Evolutionary conservation across 1,140 invertebrate species (phyloP).

Genomic region (Dendroctonus ponderosae): DNA sequence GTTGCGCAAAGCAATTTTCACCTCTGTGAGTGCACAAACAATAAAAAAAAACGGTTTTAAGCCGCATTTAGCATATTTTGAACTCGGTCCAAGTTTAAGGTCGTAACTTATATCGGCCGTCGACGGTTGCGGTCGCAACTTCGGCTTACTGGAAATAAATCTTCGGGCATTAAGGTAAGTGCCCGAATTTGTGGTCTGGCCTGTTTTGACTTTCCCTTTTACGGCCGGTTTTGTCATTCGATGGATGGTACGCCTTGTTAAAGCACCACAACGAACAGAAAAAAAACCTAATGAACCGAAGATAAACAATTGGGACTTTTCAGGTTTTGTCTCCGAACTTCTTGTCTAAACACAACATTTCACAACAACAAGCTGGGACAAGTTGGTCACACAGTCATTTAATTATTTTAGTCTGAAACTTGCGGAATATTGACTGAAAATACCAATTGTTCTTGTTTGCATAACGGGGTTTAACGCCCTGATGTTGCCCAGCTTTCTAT

Average conservation of each 20-base stretch:
- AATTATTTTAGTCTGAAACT: too few relatives aligned
- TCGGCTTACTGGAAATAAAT: slow-evolving; percentile 17
- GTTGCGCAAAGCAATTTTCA: slow-evolving; percentile 8
- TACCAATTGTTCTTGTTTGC: too few relatives aligned
- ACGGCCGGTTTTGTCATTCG: background rate
- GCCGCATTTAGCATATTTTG: slow-evolving; percentile 12
- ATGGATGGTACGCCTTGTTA: slow-evolving; percentile 1
- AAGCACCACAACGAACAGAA: too few relatives aligned
- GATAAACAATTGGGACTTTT: too few relatives aligned
- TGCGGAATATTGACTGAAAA: too few relatives aligned
- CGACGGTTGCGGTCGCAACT: slow-evolving; percentile 6
- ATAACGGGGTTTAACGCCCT: too few relatives aligned
- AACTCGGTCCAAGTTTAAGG: slow-evolving; percentile 15
- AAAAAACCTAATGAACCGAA: too few relatives aligned
- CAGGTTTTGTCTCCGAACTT: too few relatives aligned
- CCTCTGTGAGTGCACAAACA: background rate
- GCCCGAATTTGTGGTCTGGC: slow-evolving; percentile 1
- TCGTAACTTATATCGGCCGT: slow-evolving; percentile 3
- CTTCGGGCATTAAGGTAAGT: slow-evolving; percentile 6
- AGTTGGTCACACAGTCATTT: too few relatives aligned
- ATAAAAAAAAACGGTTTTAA: slow-evolving; percentile 7
- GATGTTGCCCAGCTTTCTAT: too few relatives aligned
- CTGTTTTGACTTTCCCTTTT: slow-evolving; percentile 10
- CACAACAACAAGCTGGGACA: too few relatives aligned
- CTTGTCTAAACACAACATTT: too few relatives aligned